Base-by-base conservation (phyloP, 2,888 invertebrate genomes). In the Suillia variegata region DNA sequence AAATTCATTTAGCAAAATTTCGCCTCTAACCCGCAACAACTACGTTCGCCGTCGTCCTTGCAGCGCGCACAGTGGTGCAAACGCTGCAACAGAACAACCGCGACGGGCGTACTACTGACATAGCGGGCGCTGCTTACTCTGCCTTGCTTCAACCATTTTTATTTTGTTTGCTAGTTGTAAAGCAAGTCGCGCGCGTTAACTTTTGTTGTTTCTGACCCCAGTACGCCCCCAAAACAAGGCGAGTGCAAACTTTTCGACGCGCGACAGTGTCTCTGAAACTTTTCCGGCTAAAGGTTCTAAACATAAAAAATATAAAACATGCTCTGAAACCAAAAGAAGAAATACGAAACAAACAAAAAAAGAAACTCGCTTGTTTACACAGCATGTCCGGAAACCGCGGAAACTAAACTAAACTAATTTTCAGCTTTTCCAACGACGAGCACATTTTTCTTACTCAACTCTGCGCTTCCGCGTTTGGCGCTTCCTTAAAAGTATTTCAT, bases 391-490 rank as follows among this genome's bases (percentile, higher is more conserved):
- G 60, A 63, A 63, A 56, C 58, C 60, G 56, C 60, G 60, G 31
- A 61, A 63, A 56, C 60, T 61, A 61, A 63, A 56, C 60, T 61
- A 61, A 63, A 63, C 60, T 63, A 63, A 61, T 63, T 63, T 63
- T 60, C 58, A 58, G 63, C 55, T 59, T 58, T 58, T 49, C 38
- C 59, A 56, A 51, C 57, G 34, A 34, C 53, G 22, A 47, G n/a
- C 56, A 59, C 62, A 59, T 59, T 62, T 59, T 57, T 59, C 59
- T 56, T 56, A 47, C 31, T 51, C 33, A 45, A 47, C 31, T 51
- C 33, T 42, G 24, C 54, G 53, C 56, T 49, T 62, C 38, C 48
- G 38, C 31, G 6, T n/a, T 31, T 31, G 13, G 10, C 38, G 3
- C 34, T 42, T 48, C 24, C n/a, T 49, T 22, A 10, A 8, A 8